These are phyloP conservation scores for Achlya flavicornis DNA, from an alignment of 2,888 invertebrate genomes.

Conservation along the genomic window DNA sequence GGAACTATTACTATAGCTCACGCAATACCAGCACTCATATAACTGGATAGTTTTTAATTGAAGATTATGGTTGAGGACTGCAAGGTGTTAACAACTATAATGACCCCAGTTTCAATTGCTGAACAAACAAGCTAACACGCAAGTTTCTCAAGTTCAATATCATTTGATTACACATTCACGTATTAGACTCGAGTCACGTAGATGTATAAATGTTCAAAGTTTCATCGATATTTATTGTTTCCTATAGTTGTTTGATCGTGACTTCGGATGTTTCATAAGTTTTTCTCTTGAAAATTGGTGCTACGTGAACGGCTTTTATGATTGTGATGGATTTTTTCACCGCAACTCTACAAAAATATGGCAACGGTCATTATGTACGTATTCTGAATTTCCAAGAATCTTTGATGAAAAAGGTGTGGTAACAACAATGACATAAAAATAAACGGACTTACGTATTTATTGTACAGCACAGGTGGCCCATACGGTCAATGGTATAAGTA, in stretches of 20 bases:
- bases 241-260: conserved; percentile 12
- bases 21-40: too few species aligned
- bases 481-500: neutral
- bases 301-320: neutral
- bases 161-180: conserved; percentile 2
- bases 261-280: neutral
- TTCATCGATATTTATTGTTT: conserved; percentile 13
- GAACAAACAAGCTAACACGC: neutral
- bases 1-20: too few species aligned
- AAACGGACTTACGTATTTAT: neutral
- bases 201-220: conserved; percentile 7
- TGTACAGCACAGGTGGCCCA: neutral
- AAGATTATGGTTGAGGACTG: neutral
- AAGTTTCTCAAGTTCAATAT: neutral
- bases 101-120: neutral
- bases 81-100: neutral
- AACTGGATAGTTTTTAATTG: too few species aligned
- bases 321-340: neutral
- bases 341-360: too few species aligned
- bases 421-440: neutral
- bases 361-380: too few species aligned
- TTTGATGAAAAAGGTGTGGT: too few species aligned
- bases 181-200: conserved; percentile 1
- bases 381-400: too few species aligned
- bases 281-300: neutral